Conservation (phyloP, 2,797 vertebrate genomes). For the Valencia hispanica region DNA sequence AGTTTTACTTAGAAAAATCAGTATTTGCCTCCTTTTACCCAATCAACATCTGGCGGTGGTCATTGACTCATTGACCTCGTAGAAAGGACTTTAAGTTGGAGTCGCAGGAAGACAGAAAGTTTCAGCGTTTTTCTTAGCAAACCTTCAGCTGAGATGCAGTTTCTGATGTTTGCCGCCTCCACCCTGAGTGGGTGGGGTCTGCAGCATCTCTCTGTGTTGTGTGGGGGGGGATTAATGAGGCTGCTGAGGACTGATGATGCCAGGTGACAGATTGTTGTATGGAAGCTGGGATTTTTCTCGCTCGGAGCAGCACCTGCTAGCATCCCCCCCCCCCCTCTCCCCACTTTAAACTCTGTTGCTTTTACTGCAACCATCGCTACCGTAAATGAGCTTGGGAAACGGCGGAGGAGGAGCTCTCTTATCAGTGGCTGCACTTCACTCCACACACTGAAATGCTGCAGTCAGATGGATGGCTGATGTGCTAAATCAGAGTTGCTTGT, state of each 20-base stretch:
- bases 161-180: neutral
- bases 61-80: too few species aligned
- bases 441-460: neutral
- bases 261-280: conserved; percentile 27
- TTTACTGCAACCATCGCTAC: neutral
- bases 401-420: neutral
- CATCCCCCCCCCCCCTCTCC: neutral
- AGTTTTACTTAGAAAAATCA: too few species aligned
- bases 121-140: too few species aligned
- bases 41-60: too few species aligned
- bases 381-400: neutral
- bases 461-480: neutral
- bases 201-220: conserved; percentile 6
- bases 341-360: neutral
- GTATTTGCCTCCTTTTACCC: too few species aligned
- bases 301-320: conserved; percentile 27
- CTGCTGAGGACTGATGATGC: conserved; percentile 3
- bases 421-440: neutral
- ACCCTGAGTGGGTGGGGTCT: neutral
- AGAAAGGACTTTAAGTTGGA: too few species aligned
- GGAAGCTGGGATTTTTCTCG: conserved; percentile 39
- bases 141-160: too few species aligned
- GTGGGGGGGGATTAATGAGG: neutral
- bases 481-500: neutral
- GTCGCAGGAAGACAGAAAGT: too few species aligned